phyloP scores from a whole-genome alignment of 53 echinoderm and acorn worm species.

The Crossaster papposus region DNA sequence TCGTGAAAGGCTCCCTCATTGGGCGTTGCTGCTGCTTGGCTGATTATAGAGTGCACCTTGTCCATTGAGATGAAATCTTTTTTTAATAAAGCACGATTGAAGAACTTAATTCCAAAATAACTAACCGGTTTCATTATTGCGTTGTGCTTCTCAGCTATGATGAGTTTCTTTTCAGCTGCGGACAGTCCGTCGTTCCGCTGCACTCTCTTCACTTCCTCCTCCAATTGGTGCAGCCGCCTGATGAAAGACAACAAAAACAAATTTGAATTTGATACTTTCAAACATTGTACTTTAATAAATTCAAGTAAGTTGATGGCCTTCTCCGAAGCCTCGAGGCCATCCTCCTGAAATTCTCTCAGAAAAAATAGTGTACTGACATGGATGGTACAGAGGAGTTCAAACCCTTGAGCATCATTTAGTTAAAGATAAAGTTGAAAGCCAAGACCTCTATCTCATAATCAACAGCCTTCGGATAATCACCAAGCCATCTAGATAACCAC shows the following conservation, averaged over 20 bases:
- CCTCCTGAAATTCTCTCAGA: too few relatives aligned
- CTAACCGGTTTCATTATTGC: slow-evolving; percentile 97
- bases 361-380: too few relatives aligned
- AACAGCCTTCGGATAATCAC: too few relatives aligned
- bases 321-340: too few relatives aligned
- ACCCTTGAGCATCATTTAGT: neutral
- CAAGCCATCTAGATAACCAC: too few relatives aligned
- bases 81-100: too few relatives aligned
- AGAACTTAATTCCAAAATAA: neutral
- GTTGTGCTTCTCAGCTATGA: slow-evolving; percentile 90
- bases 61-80: too few relatives aligned
- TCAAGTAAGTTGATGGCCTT: too few relatives aligned
- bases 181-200: slow-evolving; percentile 81
- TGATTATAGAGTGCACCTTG: too few relatives aligned
- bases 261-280: neutral
- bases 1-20: too few relatives aligned
- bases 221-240: slow-evolving; percentile 87
- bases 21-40: too few relatives aligned
- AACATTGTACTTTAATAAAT: neutral
- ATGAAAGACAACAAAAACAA: neutral
- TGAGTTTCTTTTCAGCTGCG: slow-evolving; percentile 76
- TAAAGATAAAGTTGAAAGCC: neutral
- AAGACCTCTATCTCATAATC: too few relatives aligned
- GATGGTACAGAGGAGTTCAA: neutral
- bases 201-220: slow-evolving; percentile 94